phyloP scores from a whole-genome alignment of 2,797 vertebrate species.

The Etheostoma perlongum region DNA sequence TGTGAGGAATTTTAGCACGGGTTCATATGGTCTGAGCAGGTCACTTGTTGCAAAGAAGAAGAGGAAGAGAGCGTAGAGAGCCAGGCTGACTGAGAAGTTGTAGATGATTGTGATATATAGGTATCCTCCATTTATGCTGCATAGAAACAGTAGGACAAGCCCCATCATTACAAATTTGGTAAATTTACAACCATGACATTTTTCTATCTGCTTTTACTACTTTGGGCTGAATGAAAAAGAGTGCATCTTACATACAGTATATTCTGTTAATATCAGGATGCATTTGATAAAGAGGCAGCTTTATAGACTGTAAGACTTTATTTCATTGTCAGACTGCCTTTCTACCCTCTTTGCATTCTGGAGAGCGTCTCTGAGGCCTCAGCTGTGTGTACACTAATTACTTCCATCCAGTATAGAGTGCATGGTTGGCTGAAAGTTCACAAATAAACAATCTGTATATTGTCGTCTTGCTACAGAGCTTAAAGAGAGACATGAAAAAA shows the following conservation, averaged over 20 bases:
- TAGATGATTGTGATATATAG: constrained; percentile 97
- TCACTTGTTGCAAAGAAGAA: constrained; percentile 96
- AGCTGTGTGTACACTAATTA: constrained; percentile 72
- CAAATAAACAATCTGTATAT: constrained; percentile 70
- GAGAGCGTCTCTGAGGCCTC: constrained; percentile 57
- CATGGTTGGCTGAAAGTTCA: constrained; percentile 59
- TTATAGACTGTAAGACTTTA: constrained; percentile 16
- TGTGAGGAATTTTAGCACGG: constrained; percentile 96
- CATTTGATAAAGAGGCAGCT: constrained; percentile 46
- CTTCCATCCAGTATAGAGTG: constrained; percentile 58
- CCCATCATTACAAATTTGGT: neutral
- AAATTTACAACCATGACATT: neutral
- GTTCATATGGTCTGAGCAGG: constrained; percentile 91
- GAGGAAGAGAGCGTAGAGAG: constrained; percentile 95
- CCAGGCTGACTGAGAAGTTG: constrained; percentile 95
- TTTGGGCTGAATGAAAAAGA: constrained; percentile 11
- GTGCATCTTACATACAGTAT: neutral
- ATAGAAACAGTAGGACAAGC: neutral
- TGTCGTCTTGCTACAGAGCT: constrained; percentile 47
- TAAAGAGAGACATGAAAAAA: constrained; percentile 36
- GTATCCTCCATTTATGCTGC: constrained; percentile 92
- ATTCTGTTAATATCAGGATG: constrained; percentile 22
- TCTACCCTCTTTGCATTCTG: constrained; percentile 49
- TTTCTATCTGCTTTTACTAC: constrained; percentile 4
- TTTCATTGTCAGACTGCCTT: constrained; percentile 51